phyloP scores from a whole-genome alignment of 2,888 invertebrate species.

The Apeira syringaria region DNA sequence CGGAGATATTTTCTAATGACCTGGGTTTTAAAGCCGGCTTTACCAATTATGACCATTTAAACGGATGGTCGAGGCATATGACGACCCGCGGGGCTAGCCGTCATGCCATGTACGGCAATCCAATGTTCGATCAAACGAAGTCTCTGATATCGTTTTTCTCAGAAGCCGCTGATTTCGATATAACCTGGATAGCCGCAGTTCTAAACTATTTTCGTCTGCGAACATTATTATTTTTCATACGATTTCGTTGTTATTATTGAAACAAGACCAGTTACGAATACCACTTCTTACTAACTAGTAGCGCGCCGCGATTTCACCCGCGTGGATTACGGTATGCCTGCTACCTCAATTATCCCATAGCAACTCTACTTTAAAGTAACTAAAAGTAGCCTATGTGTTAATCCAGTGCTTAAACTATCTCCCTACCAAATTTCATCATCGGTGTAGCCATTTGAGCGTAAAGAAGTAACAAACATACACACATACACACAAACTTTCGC shows the following conservation, averaged over 20 bases:
- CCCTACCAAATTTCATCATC: too few species aligned
- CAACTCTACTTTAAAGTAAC: too few species aligned
- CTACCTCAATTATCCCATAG: too few species aligned
- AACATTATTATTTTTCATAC: slow-evolving; percentile 4
- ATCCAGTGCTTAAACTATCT: too few species aligned
- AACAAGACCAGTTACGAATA: too few species aligned
- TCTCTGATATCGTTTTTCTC: slow-evolving; percentile 66
- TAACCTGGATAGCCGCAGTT: slow-evolving; percentile 35
- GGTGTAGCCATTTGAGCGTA: too few species aligned
- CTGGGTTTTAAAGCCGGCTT: slow-evolving; percentile 58
- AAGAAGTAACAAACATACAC: too few species aligned
- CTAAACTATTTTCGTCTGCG: slow-evolving; percentile 12
- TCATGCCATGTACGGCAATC: slow-evolving; percentile 75
- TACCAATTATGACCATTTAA: slow-evolving; percentile 78
- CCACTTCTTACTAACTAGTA: too few species aligned
- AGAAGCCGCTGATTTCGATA: slow-evolving; percentile 59
- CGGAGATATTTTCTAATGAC: slow-evolving; percentile 61
- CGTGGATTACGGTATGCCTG: too few species aligned
- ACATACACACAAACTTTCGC: too few species aligned
- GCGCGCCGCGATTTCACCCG: too few species aligned
- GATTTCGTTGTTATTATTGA: background rate
- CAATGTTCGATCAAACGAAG: slow-evolving; percentile 62
- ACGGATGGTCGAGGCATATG: slow-evolving; percentile 63
- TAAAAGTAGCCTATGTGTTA: too few species aligned
- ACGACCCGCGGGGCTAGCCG: slow-evolving; percentile 53